phyloP scores from a whole-genome alignment of 1,140 invertebrate genomes.

The Dolichoris vasculosae region DNA sequence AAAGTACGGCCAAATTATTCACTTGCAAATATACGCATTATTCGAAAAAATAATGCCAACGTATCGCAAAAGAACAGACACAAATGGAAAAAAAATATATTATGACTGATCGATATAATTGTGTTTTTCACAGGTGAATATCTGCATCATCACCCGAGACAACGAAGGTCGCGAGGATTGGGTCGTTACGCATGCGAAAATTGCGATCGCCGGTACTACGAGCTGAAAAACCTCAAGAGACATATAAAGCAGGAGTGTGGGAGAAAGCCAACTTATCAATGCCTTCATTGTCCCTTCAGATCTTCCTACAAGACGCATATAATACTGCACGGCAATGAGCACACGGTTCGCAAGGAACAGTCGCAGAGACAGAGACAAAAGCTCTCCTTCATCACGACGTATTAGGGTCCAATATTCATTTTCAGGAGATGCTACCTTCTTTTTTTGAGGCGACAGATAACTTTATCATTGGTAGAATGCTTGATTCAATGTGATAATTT shows the following conservation, averaged over 20 bases:
- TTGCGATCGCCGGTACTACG: constrained; percentile 71
- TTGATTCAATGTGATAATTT: too few relatives aligned
- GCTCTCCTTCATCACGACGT: neutral
- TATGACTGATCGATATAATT: neutral
- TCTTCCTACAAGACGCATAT: constrained; percentile 72
- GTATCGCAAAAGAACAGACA: neutral
- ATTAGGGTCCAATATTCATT: neutral
- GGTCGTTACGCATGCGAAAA: constrained; percentile 67
- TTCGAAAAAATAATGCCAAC: neutral
- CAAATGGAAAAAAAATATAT: neutral
- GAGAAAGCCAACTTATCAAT: constrained; percentile 77
- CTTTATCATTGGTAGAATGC: too few relatives aligned
- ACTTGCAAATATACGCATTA: neutral
- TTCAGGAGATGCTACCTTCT: neutral
- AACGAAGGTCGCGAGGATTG: constrained; percentile 65
- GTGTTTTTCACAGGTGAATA: constrained; percentile 16
- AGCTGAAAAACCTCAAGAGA: constrained; percentile 67
- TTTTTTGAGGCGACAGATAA: neutral
- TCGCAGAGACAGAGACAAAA: neutral
- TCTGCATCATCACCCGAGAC: neutral
- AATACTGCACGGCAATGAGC: constrained; percentile 69
- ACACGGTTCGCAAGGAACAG: constrained; percentile 38
- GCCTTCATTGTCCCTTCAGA: constrained; percentile 74
- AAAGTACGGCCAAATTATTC: too few relatives aligned
- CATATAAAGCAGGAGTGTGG: constrained; percentile 76